phyloP scores from a whole-genome alignment of 1,140 invertebrate genomes.

The Habropoda laboriosa region DNA sequence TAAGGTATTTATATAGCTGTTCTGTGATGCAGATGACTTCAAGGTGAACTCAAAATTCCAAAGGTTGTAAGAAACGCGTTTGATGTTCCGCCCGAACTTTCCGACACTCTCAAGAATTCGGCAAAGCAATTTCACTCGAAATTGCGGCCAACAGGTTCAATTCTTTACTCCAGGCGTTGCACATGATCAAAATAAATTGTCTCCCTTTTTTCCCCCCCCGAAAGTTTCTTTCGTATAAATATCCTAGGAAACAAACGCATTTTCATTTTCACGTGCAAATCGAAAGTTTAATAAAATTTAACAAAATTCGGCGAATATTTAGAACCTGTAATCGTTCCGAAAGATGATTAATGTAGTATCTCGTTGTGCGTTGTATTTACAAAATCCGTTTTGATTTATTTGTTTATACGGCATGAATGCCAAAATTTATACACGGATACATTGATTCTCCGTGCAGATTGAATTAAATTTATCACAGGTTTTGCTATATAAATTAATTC shows the following conservation, averaged over 20 bases:
- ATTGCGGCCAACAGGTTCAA: no score
- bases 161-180: no score
- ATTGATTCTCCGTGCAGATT: not conserved
- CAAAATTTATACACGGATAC: not conserved
- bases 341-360: no score
- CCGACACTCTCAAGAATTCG: not conserved
- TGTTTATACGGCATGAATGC: not conserved
- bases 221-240: no score
- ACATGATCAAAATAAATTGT: no score
- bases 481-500: not conserved
- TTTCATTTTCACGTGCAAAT: no score
- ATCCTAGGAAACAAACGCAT: no score
- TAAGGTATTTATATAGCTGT: not conserved
- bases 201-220: no score
- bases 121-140: not conserved
- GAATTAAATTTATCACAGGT: constrained; percentile 3
- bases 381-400: constrained; percentile 3
- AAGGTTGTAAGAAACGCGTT: not conserved
- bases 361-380: not conserved
- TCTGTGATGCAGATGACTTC: not conserved
- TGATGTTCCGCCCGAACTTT: not conserved
- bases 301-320: no score
- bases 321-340: no score
- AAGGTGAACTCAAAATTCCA: not conserved
- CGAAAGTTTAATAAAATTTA: no score